Conservation (phyloP, 2,888 invertebrate genomes). For the Dusona sp. region DNA sequence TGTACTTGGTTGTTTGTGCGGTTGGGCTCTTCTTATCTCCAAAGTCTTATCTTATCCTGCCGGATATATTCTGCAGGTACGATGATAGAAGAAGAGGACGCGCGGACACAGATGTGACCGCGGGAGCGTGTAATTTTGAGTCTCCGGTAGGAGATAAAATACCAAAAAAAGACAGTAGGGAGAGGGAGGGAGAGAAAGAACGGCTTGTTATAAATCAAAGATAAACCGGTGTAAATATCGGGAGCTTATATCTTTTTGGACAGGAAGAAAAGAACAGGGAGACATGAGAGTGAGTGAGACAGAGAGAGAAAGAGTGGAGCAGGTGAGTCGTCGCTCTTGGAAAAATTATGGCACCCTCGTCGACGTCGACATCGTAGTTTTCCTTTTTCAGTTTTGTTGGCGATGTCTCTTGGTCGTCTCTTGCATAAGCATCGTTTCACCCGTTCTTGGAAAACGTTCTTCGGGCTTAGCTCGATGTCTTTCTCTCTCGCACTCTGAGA, state of each 20-base stretch:
- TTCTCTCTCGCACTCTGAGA: conserved; percentile 27
- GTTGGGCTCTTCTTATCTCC: conserved; percentile 27
- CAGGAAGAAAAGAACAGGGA: conserved; percentile 45
- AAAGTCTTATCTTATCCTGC: conserved; percentile 34
- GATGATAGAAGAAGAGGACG: conserved; percentile 26
- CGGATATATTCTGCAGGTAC: conserved; percentile 39
- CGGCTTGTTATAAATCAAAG: conserved; percentile 73
- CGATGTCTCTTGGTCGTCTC: conserved; percentile 52
- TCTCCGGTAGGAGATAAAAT: conserved; percentile 43
- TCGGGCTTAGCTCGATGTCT: conserved; percentile 47
- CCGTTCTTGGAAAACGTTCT: conserved; percentile 63
- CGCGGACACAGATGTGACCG: conserved; percentile 65
- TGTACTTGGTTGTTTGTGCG: conserved; percentile 12
- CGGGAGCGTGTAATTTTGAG: conserved; percentile 72
- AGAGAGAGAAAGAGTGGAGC: conserved; percentile 43
- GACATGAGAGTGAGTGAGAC: not conserved
- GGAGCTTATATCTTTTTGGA: conserved; percentile 68
- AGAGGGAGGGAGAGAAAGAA: not conserved
- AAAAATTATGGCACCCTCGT: conserved; percentile 70
- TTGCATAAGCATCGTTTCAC: conserved; percentile 62
- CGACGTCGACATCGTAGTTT: conserved; percentile 52
- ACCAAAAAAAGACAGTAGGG: conserved; percentile 22
- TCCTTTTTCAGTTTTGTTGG: conserved; percentile 50
- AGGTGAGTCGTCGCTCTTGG: conserved; percentile 66
- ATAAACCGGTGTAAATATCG: conserved; percentile 75